Evolutionary conservation across 2,888 invertebrate species (phyloP).

Genomic region (Ischnura elegans): DNA sequence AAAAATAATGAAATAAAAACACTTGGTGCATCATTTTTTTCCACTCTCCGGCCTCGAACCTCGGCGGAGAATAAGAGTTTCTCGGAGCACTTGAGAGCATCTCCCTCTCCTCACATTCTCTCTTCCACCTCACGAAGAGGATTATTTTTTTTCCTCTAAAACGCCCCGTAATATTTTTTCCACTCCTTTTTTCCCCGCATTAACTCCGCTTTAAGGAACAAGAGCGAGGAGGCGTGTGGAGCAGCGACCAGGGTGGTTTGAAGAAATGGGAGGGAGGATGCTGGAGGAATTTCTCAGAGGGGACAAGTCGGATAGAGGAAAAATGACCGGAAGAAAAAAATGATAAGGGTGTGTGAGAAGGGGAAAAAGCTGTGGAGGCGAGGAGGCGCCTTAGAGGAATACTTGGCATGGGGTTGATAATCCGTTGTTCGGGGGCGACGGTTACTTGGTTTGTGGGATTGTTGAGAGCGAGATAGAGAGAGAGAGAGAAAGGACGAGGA

Average conservation of each 20-base stretch:
- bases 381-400: conserved; percentile 1
- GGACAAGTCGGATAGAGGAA: neutral
- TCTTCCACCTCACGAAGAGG: neutral
- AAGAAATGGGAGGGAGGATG: neutral
- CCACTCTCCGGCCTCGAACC: neutral
- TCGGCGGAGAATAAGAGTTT: neutral
- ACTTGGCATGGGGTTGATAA: neutral
- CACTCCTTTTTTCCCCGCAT: neutral
- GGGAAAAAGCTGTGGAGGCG: no score
- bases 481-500: neutral
- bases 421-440: neutral
- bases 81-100: neutral
- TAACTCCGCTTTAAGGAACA: conserved; percentile 7
- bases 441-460: neutral
- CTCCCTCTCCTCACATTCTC: neutral
- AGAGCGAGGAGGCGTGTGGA: neutral
- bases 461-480: neutral
- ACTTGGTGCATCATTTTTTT: neutral
- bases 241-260: neutral
- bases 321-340: conserved; percentile 34
- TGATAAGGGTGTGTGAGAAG: neutral
- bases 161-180: neutral
- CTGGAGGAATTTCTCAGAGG: neutral
- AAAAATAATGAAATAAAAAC: conserved; percentile 13
- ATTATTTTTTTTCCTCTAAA: neutral